Percentiles rank a stretch among this genome's conserved stretches.
These are phyloP conservation scores for Elmis aenea DNA, from an alignment of 2,888 invertebrate genomes.

Conservation along the genomic window DNA sequence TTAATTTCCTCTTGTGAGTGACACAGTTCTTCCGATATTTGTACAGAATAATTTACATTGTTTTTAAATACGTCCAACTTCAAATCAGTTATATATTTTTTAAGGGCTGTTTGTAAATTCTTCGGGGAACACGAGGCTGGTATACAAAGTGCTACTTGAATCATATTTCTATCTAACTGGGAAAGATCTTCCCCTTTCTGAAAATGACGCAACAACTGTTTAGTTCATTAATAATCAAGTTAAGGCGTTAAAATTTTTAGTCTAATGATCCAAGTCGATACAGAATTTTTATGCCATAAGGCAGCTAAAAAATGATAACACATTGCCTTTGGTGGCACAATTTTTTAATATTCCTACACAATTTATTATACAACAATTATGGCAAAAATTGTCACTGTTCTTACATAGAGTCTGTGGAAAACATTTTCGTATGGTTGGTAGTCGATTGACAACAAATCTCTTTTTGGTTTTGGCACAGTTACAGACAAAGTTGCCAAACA, in stretches of 20 bases:
- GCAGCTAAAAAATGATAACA: no score
- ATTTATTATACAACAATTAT: no score
- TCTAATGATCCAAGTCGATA: no score
- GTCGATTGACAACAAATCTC: background rate
- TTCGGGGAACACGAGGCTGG: background rate
- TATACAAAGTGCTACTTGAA: background rate
- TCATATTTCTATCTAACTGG: background rate
- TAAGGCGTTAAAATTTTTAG: no score
- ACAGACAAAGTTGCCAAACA: background rate
- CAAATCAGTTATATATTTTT: background rate
- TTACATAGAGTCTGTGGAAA: background rate
- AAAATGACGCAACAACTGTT: no score
- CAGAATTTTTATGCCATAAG: no score
- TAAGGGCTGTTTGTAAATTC: background rate
- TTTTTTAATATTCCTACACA: no score
- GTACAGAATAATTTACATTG: background rate
- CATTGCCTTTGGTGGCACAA: no score
- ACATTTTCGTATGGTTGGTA: background rate
- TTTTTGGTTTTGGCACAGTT: background rate
- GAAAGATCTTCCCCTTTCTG: background rate
- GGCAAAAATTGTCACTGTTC: no score
- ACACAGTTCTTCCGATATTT: background rate
- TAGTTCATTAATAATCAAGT: no score
- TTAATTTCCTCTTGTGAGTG: background rate
- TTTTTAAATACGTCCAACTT: background rate